Base-by-base conservation (phyloP, 2,113 vertebrate genomes). In the Gymnarchus niloticus region DNA sequence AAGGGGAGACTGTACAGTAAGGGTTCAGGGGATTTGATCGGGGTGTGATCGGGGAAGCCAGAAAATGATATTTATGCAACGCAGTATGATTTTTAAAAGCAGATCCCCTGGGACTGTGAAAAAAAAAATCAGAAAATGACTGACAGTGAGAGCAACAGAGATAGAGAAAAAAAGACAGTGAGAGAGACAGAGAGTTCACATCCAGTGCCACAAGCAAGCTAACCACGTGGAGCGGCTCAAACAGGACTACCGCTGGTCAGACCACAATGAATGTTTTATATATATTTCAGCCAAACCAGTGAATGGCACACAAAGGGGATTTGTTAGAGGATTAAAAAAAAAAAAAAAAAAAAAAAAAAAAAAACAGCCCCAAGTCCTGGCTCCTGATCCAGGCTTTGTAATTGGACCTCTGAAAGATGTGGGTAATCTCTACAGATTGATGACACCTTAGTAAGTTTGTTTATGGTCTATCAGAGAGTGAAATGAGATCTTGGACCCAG, bases 401-500 rank as follows among this genome's bases (percentile, higher is more conserved):
- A 94, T 93, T 93, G 91, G 92, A 90, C 90, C 85, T 85, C 23
- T 85, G 87, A 89, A 89, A 91, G 88, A 90, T 81, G 88, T 86
- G 89, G 89, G 90, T 92, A 91, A 92, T 92, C 91, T 90, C 84
- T 78, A 56, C 88, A 91, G 93, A 94, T 91, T 93, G 91, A 93
- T 93, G 93, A 93, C 89, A 90, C 87, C 90, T 84, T 87, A 88
- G 86, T 25, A 6, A 88, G 90, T 87, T 88, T 90, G 91, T 93
- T 92, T 92, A 91, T 92, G 93, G 92, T 94, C 93, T 93, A 93
- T 93, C 91, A 94, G 92, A 93, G 91, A 93, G 92, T 93, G 91
- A 93, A 94, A 94, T 92, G 92, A 93, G 92, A 93, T 41, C 88
- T 87, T 89, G 84, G 89, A 57, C 90, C 89, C 90, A 87, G 88